phyloP scores from a whole-genome alignment of 2,888 invertebrate species.

The Lissonota sp. region DNA sequence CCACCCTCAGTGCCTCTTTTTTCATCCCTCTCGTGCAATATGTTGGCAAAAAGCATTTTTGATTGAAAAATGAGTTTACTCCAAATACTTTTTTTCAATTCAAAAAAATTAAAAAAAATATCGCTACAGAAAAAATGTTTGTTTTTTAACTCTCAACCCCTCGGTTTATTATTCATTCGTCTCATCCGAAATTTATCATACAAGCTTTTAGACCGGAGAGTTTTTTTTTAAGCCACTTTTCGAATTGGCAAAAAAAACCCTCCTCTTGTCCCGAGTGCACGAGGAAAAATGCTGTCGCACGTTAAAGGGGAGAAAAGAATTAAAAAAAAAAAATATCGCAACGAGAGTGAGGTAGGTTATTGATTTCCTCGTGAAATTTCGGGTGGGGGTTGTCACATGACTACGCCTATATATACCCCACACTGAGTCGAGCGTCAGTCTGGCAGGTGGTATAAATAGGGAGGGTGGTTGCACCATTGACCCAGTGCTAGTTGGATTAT shows the following conservation, averaged over 20 bases:
- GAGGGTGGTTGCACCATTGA: slow-evolving; percentile 83
- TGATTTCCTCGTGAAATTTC: slow-evolving; percentile 78
- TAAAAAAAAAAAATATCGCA: slow-evolving; percentile 48
- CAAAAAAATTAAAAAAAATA: neutral
- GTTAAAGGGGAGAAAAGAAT: slow-evolving; percentile 37
- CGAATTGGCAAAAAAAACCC: slow-evolving; percentile 38
- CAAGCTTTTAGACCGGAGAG: neutral
- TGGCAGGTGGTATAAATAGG: slow-evolving; percentile 79
- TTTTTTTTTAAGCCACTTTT: slow-evolving; percentile 27
- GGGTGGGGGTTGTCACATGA: slow-evolving; percentile 78
- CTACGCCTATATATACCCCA: slow-evolving; percentile 70
- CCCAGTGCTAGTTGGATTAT: slow-evolving; percentile 81
- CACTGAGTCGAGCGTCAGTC: slow-evolving; percentile 66
- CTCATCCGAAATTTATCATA: slow-evolving; percentile 4
- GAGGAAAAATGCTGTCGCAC: slow-evolving; percentile 30
- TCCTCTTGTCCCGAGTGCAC: slow-evolving; percentile 11
- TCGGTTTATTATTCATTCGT: neutral
- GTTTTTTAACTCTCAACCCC: too few species aligned
- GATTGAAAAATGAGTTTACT: neutral
- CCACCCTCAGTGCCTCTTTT: too few species aligned
- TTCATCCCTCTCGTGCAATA: too few species aligned
- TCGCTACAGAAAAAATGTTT: neutral
- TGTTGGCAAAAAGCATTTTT: too few species aligned
- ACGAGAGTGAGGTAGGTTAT: slow-evolving; percentile 76
- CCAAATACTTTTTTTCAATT: neutral